Evolutionary conservation across 2,888 invertebrate genomes (phyloP).

Genomic region (Imbricaverruca yamaguchii): DNA sequence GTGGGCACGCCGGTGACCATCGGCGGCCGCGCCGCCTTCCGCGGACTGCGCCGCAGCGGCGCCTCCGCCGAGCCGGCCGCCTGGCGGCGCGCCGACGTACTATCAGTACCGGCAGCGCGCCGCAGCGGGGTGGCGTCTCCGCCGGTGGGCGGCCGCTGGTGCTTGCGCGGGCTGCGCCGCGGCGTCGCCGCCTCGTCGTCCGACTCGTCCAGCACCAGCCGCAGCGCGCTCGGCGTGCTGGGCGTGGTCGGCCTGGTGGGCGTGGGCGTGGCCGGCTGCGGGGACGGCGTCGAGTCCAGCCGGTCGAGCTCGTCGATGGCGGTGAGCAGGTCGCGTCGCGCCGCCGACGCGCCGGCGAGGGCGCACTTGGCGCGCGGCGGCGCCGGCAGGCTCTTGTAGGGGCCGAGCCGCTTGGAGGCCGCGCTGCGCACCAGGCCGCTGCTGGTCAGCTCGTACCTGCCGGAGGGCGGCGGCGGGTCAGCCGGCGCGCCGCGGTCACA

Average conservation of each 20-base stretch:
- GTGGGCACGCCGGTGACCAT: not conserved
- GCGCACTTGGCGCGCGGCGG: not conserved
- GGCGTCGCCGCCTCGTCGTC: not conserved
- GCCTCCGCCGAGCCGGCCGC: not conserved
- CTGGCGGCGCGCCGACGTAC: not conserved
- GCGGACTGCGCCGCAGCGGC: not conserved
- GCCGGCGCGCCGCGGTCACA: too few species aligned
- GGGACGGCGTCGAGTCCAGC: not conserved
- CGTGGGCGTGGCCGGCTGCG: too few species aligned
- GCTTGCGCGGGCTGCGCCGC: slow-evolving; percentile 1
- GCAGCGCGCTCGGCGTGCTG: not conserved
- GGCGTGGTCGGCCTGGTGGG: not conserved
- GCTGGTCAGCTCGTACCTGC: slow-evolving; percentile 1
- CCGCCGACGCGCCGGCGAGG: not conserved
- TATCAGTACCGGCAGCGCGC: too few species aligned
- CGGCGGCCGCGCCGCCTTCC: not conserved
- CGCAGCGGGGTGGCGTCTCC: not conserved
- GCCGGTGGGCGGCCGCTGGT: not conserved
- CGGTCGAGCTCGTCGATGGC: not conserved
- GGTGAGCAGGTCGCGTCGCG: not conserved
- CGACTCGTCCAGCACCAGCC: not conserved
- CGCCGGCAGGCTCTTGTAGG: not conserved
- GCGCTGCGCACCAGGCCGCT: not conserved
- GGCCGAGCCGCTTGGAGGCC: not conserved
- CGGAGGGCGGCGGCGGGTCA: not conserved